Percentiles rank a stretch among this genome's conserved stretches.
Evolutionary conservation across 2,797 vertebrate species (phyloP).

Genomic region (Tolypeutes matacus): DNA sequence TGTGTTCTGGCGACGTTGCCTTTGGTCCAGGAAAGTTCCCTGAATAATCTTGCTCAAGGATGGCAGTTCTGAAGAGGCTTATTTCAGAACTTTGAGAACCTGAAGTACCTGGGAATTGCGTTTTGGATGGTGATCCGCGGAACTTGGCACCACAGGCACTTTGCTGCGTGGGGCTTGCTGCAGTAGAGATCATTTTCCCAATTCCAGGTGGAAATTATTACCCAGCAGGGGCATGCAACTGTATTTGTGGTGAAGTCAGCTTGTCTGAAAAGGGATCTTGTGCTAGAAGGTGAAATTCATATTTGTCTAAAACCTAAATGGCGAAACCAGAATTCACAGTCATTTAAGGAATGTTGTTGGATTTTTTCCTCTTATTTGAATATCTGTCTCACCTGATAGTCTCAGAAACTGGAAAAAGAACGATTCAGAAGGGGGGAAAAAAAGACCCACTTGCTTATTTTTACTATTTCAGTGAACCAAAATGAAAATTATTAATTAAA

Average conservation of each 20-base stretch:
- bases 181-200: not conserved
- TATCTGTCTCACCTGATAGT: not conserved
- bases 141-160: not conserved
- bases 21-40: not conserved
- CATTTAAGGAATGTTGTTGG: not conserved
- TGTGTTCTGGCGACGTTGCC: not conserved
- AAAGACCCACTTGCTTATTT: not conserved
- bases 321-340: not conserved
- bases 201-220: not conserved
- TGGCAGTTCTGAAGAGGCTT: not conserved
- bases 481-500: not conserved
- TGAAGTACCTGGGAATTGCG: not conserved
- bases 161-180: not conserved
- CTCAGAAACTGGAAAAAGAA: not conserved
- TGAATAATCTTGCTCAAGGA: not conserved
- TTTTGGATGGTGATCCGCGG: not conserved
- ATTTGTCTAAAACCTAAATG: not conserved
- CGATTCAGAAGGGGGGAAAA: not conserved
- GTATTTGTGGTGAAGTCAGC: not conserved
- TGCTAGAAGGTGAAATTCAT: not conserved
- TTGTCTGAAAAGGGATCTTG: not conserved
- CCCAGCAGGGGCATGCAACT: not conserved
- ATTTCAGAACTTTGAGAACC: not conserved
- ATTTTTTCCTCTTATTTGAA: not conserved
- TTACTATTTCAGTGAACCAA: not conserved